These are phyloP conservation scores for Ibidorhyncha struthersii DNA, from an alignment of 2,113 vertebrate species.

Conservation along the genomic window DNA sequence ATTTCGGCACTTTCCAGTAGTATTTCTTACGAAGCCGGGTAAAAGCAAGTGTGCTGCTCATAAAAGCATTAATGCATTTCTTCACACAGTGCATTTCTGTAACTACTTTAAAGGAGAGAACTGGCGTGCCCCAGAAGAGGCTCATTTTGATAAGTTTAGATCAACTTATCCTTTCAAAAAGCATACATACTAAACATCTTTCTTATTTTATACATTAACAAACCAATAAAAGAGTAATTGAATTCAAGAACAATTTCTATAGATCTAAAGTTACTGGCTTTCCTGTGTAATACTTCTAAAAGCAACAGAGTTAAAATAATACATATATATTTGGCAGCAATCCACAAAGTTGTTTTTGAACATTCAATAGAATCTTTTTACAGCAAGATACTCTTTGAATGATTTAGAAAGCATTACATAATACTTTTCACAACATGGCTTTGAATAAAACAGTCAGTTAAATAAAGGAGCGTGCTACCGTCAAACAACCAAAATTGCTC, in stretches of 20 bases:
- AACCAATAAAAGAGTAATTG: neutral
- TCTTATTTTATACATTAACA: neutral
- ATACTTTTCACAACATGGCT: neutral
- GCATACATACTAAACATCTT: neutral
- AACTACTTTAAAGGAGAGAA: constrained; percentile 1
- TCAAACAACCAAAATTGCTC: neutral
- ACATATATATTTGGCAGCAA: neutral
- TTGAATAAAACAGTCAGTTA: neutral
- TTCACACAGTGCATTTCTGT: neutral
- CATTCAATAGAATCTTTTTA: neutral
- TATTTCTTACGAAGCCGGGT: neutral
- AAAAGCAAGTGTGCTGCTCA: neutral
- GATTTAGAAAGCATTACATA: neutral
- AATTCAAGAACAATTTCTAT: neutral
- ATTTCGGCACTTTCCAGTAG: neutral
- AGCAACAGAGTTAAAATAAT: neutral
- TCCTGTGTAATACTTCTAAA: neutral
- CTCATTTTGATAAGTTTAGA: neutral
- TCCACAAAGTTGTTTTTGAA: neutral
- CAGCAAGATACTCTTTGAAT: neutral
- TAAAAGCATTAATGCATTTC: neutral
- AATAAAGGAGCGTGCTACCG: neutral
- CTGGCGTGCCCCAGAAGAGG: neutral
- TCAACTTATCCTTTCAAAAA: neutral
- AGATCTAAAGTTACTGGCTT: neutral